phyloP scores from a whole-genome alignment of 2,888 invertebrate genomes.

The Axea sp. region DNA sequence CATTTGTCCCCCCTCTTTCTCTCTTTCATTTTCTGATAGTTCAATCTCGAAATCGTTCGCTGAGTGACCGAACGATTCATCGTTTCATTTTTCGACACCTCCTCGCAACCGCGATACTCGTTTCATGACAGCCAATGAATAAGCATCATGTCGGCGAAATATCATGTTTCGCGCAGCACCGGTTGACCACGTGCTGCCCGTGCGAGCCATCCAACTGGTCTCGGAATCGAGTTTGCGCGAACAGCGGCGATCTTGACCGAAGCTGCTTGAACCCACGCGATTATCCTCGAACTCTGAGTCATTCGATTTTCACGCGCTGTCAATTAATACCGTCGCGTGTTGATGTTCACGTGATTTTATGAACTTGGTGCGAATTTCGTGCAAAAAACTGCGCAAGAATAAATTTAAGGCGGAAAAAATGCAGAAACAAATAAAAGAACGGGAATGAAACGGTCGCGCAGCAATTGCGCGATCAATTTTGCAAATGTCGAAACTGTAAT shows the following conservation, averaged over 20 bases:
- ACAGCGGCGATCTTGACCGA: constrained; percentile 46
- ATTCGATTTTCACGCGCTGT: constrained; percentile 38
- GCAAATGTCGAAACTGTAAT: too few relatives aligned
- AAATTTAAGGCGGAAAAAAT: too few relatives aligned
- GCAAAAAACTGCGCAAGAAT: too few relatives aligned
- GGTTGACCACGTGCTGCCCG: constrained; percentile 47
- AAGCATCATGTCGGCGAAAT: background rate
- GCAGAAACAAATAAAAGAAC: too few relatives aligned
- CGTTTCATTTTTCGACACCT: too few relatives aligned
- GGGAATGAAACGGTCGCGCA: too few relatives aligned
- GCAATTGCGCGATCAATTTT: too few relatives aligned
- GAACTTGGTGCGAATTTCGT: too few relatives aligned
- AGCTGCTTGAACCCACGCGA: constrained; percentile 44
- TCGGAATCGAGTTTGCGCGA: constrained; percentile 42
- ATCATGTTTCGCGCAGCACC: constrained; percentile 20
- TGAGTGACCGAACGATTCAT: too few relatives aligned
- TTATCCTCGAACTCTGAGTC: constrained; percentile 57
- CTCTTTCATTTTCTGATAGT: too few relatives aligned
- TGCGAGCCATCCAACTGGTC: constrained; percentile 6
- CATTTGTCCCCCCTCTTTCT: too few relatives aligned
- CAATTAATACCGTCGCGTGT: constrained; percentile 6
- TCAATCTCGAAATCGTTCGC: background rate
- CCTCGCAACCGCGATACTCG: background rate
- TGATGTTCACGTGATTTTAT: constrained; percentile 14
- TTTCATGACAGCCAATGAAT: background rate